Evolutionary conservation across 2,888 invertebrate genomes (phyloP).

Genomic region (Heliconius ismenius): DNA sequence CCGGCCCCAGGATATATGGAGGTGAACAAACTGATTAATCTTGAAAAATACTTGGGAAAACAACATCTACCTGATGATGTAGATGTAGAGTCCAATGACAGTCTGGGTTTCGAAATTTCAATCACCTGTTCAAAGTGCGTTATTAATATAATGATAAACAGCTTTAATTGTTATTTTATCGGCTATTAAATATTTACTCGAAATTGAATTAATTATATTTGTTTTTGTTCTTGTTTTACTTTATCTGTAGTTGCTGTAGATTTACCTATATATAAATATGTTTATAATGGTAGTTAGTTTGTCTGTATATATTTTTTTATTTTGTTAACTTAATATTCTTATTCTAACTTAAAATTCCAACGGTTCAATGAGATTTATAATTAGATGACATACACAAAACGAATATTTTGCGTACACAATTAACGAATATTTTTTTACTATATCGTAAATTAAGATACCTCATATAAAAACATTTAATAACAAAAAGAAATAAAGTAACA

Average conservation of each 20-base stretch:
- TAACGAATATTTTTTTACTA: too few species aligned
- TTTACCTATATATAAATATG: neutral
- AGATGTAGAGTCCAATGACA: neutral
- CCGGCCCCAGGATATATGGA: constrained; percentile 24
- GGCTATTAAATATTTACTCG: neutral
- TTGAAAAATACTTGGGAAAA: constrained; percentile 15
- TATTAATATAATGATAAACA: neutral
- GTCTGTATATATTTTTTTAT: too few species aligned
- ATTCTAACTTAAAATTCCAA: too few species aligned
- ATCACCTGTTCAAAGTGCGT: constrained; percentile 4
- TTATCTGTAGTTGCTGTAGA: neutral
- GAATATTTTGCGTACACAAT: too few species aligned
- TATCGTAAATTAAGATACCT: too few species aligned
- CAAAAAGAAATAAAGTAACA: neutral
- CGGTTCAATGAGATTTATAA: too few species aligned
- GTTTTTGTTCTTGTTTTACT: neutral
- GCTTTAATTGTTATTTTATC: neutral
- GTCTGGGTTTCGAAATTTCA: neutral
- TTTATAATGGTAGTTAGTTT: too few species aligned
- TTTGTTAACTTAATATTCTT: too few species aligned
- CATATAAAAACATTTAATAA: neutral
- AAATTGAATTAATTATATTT: neutral
- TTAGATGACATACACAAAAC: too few species aligned
- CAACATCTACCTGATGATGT: neutral
- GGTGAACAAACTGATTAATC: constrained; percentile 25